Evolutionary conservation across 2,888 invertebrate species (phyloP), one percentile per base, ranked within the genome.

Genomic region (Ormyrus rosae): DNA sequence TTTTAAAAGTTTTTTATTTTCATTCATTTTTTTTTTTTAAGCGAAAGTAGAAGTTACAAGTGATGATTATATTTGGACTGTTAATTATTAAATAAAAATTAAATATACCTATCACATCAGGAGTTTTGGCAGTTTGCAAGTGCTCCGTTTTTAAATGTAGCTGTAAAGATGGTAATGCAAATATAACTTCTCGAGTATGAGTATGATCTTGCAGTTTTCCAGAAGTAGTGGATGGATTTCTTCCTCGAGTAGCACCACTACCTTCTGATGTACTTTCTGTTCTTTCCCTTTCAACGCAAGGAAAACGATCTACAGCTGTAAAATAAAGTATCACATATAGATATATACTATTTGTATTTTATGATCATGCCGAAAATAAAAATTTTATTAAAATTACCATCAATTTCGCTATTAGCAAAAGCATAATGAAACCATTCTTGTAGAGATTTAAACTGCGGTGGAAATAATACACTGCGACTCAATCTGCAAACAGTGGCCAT

Each of bases 381-480:
- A 70, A 65, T 90, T 53, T 58, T 10, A 58, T 58, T 8, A 61
- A 6, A 6, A 46, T 91, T 90, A 97, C 98, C 97, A 92, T 98
- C 98, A 77, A 98, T 96, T 91, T 98, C 98, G 90, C 96, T 96
- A 86, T 96, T 96, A 34, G 97, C 96, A 92, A 99, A 98, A 0
- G 98, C 97, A 91, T 99, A 99, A 86, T 96, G 95, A 92, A 99
- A 98, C 98, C 99, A 99, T 91, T 99, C 98, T 87, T 96, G 95
- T 60, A 98, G 93, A 56, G 96, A 96, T 91, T 97, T 96, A 91
- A 98, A 98, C 91, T 98, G 98, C 51, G 98, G 98, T 83, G 98
- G 98, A 92, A 98, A 98, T 82, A 98, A 94, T 82, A 98, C 95
- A 84, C 96, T 97, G 70, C 98, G 93, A 72, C 97, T 96, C 87